phyloP scores from a whole-genome alignment of 2,113 vertebrate genomes.

The Eulacestoma nigropectus region DNA sequence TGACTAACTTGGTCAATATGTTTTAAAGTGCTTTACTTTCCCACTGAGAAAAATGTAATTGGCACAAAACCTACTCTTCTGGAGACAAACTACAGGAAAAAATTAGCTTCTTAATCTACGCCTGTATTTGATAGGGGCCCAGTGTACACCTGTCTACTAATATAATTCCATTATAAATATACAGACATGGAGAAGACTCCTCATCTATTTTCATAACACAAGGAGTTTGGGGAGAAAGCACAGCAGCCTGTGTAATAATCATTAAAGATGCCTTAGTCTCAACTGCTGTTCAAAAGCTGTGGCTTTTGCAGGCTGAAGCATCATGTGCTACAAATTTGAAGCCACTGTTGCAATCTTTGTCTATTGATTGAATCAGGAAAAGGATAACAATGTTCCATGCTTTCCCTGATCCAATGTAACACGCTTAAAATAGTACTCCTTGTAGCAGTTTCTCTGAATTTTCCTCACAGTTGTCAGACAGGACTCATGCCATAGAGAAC shows the following conservation, averaged over 20 bases:
- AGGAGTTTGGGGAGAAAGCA: background rate
- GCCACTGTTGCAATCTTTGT: background rate
- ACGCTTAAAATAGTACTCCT: background rate
- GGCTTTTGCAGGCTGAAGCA: background rate
- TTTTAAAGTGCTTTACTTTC: background rate
- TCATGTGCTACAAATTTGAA: background rate
- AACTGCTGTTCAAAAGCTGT: background rate
- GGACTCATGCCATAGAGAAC: background rate
- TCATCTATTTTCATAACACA: background rate
- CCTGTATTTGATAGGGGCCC: background rate
- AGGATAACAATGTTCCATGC: background rate
- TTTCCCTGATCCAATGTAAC: background rate
- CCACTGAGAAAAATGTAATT: background rate
- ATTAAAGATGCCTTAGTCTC: background rate
- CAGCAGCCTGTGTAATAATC: background rate
- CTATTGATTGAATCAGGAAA: background rate
- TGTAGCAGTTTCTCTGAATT: background rate
- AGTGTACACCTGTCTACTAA: background rate
- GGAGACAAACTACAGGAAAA: background rate
- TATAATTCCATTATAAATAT: background rate
- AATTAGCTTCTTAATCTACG: background rate
- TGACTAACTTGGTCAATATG: slow-evolving; percentile 14
- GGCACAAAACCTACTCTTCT: background rate
- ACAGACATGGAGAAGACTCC: background rate
- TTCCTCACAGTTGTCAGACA: background rate